These are phyloP conservation scores for Chrysocyon brachyurus DNA, from an alignment of 2,797 vertebrate species.

Conservation along the genomic window DNA sequence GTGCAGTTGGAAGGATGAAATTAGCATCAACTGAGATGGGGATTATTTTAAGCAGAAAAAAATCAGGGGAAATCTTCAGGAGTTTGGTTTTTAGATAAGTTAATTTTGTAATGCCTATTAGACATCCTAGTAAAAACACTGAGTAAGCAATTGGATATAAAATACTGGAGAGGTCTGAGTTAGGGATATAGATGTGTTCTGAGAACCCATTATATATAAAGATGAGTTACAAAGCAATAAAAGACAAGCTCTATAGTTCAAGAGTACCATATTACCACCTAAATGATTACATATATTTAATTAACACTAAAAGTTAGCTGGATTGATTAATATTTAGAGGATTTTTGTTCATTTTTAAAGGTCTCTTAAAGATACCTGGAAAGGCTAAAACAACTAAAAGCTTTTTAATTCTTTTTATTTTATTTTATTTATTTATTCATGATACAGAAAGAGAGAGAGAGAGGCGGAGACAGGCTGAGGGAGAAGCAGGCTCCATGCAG, in stretches of 20 bases:
- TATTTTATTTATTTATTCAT: too few relatives aligned
- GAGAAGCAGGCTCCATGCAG: too few relatives aligned
- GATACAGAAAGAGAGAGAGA: too few relatives aligned
- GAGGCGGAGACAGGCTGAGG: too few relatives aligned
- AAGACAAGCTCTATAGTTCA: neutral
- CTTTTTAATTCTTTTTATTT: conserved; percentile 24
- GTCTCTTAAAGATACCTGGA: neutral
- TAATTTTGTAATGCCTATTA: conserved; percentile 40
- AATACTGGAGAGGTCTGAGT: neutral
- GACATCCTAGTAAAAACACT: neutral
- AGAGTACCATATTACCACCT: neutral
- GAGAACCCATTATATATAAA: neutral
- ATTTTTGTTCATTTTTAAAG: conserved; percentile 49
- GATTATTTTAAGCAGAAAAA: neutral
- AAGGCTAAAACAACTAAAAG: conserved; percentile 64
- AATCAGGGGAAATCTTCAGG: neutral
- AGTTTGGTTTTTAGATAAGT: conserved; percentile 20
- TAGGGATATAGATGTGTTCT: neutral
- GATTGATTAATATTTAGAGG: conserved; percentile 44
- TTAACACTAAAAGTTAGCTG: conserved; percentile 35
- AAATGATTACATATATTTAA: conserved; percentile 36
- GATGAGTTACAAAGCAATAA: neutral
- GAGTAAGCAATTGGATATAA: neutral
- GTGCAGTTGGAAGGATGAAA: neutral
- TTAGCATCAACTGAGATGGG: neutral